A percentile compares a stretch with the other conserved stretches of the same genome.
These are phyloP conservation scores for Callinectes sapidus DNA, from an alignment of 2,888 invertebrate genomes.

Conservation along the genomic window DNA sequence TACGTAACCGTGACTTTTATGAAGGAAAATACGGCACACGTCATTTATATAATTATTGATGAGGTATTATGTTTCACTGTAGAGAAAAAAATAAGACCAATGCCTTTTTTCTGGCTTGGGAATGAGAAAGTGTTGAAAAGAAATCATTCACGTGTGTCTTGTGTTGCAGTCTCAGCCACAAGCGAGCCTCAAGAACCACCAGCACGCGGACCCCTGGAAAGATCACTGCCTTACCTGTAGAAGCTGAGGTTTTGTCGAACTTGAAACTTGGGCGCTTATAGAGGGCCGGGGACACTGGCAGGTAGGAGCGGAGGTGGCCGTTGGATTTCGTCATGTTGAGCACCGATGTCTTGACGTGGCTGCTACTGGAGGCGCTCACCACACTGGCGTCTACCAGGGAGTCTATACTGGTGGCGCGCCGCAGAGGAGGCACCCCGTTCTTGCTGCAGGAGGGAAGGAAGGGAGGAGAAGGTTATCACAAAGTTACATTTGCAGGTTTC, in stretches of 20 bases:
- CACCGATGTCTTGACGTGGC: slow-evolving; percentile 2
- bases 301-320: slow-evolving; percentile 56
- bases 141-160: background rate
- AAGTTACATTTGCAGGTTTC: slow-evolving; percentile 23
- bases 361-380: slow-evolving; percentile 48
- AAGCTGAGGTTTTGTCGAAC: slow-evolving; percentile 49
- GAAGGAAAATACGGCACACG: background rate
- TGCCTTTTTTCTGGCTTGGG: background rate
- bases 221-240: slow-evolving; percentile 41
- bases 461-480: slow-evolving; percentile 72
- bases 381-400: slow-evolving; percentile 74
- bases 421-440: slow-evolving; percentile 73
- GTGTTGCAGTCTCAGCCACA: background rate
- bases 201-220: background rate
- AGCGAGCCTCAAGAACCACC: background rate
- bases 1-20: background rate
- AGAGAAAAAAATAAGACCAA: background rate
- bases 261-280: slow-evolving; percentile 57
- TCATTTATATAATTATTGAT: background rate
- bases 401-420: slow-evolving; percentile 74
- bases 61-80: background rate
- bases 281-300: slow-evolving; percentile 63
- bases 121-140: background rate
- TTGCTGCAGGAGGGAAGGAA: slow-evolving; percentile 74
- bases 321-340: slow-evolving; percentile 58